Evolutionary conservation across 35 echinoderm and acorn worm species (phyloP).

Genomic region (Lytechinus variegatus): DNA sequence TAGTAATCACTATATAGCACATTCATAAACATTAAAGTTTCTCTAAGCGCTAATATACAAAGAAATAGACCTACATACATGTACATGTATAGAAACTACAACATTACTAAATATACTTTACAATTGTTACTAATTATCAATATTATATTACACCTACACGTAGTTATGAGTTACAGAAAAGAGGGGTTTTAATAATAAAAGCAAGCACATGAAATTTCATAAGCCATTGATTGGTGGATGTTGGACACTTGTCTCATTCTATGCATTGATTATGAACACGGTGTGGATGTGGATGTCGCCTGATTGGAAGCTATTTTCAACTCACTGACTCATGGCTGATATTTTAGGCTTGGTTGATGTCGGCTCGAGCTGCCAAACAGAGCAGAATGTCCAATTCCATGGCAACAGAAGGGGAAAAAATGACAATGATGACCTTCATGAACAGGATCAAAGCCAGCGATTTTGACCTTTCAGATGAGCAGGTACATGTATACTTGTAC

Average conservation of each 20-base stretch:
- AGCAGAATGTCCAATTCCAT: not conserved
- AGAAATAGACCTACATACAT: too few species aligned
- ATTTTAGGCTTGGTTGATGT: conserved; percentile 4
- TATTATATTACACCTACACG: too few species aligned
- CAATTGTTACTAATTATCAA: too few species aligned
- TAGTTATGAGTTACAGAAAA: too few species aligned
- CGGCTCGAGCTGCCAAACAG: not conserved
- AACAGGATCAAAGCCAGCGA: not conserved
- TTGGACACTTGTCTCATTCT: not conserved
- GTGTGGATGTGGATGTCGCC: not conserved
- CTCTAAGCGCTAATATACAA: too few species aligned
- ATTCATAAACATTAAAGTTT: too few species aligned
- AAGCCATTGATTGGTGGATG: not conserved
- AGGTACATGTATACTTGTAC: not conserved
- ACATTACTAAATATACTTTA: too few species aligned
- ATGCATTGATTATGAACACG: not conserved
- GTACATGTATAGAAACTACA: too few species aligned
- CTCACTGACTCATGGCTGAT: not conserved
- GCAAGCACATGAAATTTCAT: too few species aligned
- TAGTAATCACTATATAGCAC: too few species aligned
- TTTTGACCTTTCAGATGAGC: not conserved
- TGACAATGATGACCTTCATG: not conserved
- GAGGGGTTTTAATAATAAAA: too few species aligned
- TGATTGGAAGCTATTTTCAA: conserved; percentile 14
- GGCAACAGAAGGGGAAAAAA: not conserved